Evolutionary conservation across 1,140 invertebrate genomes (phyloP).

Genomic region (Drosophila paulistorum): DNA sequence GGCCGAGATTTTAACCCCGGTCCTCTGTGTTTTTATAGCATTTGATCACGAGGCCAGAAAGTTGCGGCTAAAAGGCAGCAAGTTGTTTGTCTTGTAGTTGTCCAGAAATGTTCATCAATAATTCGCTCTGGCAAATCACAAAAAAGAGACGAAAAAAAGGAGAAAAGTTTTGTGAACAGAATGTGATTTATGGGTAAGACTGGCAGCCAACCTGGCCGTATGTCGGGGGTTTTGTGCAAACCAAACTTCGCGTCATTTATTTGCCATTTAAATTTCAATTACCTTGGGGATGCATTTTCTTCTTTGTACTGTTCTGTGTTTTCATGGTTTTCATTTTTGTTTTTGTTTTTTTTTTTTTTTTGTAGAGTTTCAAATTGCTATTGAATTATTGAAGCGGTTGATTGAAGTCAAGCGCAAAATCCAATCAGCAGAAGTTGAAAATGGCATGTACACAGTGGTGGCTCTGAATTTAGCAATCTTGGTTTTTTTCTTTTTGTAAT

Average conservation of each 20-base stretch:
- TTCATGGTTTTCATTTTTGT: neutral
- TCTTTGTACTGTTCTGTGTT: neutral
- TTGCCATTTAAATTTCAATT: slow-evolving; percentile 78
- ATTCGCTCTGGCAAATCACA: slow-evolving; percentile 46
- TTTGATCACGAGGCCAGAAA: slow-evolving; percentile 1
- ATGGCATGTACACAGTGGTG: slow-evolving; percentile 8
- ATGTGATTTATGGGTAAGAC: slow-evolving; percentile 47
- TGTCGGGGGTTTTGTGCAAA: neutral
- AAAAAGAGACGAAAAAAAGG: neutral
- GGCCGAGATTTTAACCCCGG: too few species aligned
- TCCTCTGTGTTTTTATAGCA: too few species aligned
- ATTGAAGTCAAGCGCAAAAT: slow-evolving; percentile 67
- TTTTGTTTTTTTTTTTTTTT: slow-evolving; percentile 8
- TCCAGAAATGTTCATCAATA: slow-evolving; percentile 29
- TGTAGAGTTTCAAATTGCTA: slow-evolving; percentile 28
- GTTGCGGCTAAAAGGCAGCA: neutral
- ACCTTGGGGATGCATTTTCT: slow-evolving; percentile 30
- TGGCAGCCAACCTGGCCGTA: neutral
- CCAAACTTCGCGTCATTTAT: slow-evolving; percentile 49
- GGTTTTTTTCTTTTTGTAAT: too few species aligned
- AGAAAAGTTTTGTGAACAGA: slow-evolving; percentile 31
- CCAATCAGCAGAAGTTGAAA: slow-evolving; percentile 61
- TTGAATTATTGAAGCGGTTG: slow-evolving; percentile 73
- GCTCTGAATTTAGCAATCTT: too few species aligned
- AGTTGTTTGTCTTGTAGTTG: neutral